Evolutionary conservation across 2,888 invertebrate species (phyloP), one percentile per base, ranked within the genome.

Genomic region (Thalpophila matura): DNA sequence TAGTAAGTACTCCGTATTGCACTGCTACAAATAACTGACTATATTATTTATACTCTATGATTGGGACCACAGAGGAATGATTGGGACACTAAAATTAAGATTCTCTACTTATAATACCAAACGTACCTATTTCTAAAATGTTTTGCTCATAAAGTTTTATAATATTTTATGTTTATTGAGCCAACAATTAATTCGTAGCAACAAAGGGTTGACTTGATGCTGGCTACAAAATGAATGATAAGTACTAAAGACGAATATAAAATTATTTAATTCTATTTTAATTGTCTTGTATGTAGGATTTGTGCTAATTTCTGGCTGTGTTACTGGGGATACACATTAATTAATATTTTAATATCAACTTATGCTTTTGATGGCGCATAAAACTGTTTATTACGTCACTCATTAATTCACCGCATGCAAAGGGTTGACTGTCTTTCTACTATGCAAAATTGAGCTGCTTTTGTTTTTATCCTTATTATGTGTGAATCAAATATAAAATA

Each of bases 321-420:
- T 47, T 42, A 62, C 40, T 70, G 47, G 24, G 24, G 14, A 16
- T 43, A 43, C n/a, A 24, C 18, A 49, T 33, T 42, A 35, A 69
- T 71, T 61, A 42, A 62, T 47, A 47, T 64, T 64, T 64, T 47
- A 62, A 1, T 62, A 31, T 62, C 14, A 43, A 49, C 63, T 20
- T 26, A 20, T 2, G 35, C 2, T 70, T 70, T 70, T 61, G 7
- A 61, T 69, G 20, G 43, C 16, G 14, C 26, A 24, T 45, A n/a
- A 62, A 63, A 61, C 4, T 33, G 31, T 61, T 70, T 70, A 20
- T 14, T 24, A 20, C 14, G 4, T 14, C 3, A 24, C n/a, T 33
- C 16, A 38, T 64, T 31, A 22, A 20, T 16, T 5, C 26, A 10
- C 14, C 12, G 26, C 24, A 37, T 29, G 20, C 18, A 5, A 12